phyloP scores from a whole-genome alignment of 2,888 invertebrate species.

The Noctuana brunneofusca region DNA sequence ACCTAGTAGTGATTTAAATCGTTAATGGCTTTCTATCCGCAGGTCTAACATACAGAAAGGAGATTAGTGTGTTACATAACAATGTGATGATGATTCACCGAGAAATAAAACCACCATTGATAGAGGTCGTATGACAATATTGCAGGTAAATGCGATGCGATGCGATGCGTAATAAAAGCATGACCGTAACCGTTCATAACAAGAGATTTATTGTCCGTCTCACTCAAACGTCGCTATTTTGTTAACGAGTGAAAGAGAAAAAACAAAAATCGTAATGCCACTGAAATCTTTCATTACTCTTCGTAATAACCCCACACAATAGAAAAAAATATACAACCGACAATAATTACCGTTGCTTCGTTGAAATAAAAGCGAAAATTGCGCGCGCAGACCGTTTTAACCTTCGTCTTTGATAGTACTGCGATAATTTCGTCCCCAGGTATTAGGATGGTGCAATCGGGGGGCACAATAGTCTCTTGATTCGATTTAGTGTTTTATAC shows the following conservation, averaged over 20 bases:
- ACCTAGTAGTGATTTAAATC: neutral
- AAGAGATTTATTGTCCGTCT: constrained; percentile 13
- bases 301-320: constrained; percentile 5
- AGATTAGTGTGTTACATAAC: constrained; percentile 7
- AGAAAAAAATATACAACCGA: neutral
- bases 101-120: constrained; percentile 8
- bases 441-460: constrained; percentile 18
- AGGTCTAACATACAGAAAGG: neutral
- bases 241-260: constrained; percentile 16
- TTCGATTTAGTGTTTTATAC: neutral
- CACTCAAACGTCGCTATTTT: constrained; percentile 12
- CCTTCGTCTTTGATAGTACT: constrained; percentile 20
- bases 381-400: neutral
- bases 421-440: constrained; percentile 19
- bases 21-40: neutral
- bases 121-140: constrained; percentile 9
- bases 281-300: constrained; percentile 28
- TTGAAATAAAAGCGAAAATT: constrained; percentile 2
- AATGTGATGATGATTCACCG: constrained; percentile 12
- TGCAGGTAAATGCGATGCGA: constrained; percentile 14
- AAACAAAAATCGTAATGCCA: constrained; percentile 15
- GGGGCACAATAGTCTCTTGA: neutral
- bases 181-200: constrained; percentile 4
- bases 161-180: constrained; percentile 3
- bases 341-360: neutral